Conservation (phyloP, 2,113 vertebrate species). For the Larimichthys polyactis region DNA sequence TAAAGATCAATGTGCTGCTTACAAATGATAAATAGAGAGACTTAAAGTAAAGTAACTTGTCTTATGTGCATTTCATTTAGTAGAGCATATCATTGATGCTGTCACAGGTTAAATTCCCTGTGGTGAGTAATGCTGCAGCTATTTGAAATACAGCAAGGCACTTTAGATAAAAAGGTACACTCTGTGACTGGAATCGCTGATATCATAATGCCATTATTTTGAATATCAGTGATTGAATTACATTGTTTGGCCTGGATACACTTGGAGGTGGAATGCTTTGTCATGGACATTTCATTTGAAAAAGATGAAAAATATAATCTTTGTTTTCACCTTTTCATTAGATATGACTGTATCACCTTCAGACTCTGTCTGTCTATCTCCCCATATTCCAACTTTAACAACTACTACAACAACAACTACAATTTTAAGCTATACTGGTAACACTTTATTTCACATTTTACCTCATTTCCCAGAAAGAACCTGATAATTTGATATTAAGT, state of each 20-base stretch:
- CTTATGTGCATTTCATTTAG: not conserved
- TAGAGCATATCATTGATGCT: not conserved
- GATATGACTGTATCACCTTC: not conserved
- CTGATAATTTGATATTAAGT: not conserved
- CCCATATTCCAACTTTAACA: not conserved
- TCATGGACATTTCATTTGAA: not conserved
- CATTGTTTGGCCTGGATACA: no score
- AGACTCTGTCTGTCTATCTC: not conserved
- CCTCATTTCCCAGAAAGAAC: not conserved
- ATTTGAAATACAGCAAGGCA: no score
- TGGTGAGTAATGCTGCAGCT: not conserved
- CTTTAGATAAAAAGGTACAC: not conserved
- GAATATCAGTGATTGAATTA: not conserved
- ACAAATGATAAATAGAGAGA: not conserved
- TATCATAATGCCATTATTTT: slow-evolving; percentile 2
- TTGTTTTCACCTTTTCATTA: not conserved
- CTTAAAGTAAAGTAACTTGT: not conserved
- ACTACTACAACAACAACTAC: not conserved
- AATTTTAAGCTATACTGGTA: not conserved
- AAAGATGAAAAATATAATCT: not conserved
- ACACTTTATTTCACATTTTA: not conserved
- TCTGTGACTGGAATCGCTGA: not conserved
- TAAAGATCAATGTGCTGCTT: not conserved
- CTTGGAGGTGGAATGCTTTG: not conserved
- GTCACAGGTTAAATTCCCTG: not conserved